Percentiles rank a stretch among this genome's conserved stretches.
Evolutionary conservation across 2,113 vertebrate genomes (phyloP).

Genomic region (Sarotherodon lohbergeri): DNA sequence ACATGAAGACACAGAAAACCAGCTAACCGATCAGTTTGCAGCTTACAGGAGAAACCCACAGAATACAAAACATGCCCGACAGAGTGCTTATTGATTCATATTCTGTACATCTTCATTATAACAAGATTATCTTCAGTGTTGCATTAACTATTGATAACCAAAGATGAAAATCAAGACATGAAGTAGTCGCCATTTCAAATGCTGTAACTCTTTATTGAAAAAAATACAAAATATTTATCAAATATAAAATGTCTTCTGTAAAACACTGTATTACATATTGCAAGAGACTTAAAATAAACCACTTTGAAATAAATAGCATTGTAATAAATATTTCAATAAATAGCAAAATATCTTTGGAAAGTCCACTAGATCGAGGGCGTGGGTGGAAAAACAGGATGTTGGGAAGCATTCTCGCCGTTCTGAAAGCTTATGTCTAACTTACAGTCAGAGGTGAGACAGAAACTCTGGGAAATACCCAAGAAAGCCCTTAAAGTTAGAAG

Average conservation of each 20-base stretch:
- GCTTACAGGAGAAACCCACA: neutral
- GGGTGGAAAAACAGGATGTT: conserved; percentile 42
- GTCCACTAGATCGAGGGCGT: conserved; percentile 26
- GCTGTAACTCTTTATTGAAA: conserved; percentile 54
- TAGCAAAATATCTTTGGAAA: conserved; percentile 60
- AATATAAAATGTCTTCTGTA: conserved; percentile 32
- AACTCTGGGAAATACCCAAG: conserved; percentile 65
- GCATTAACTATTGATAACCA: neutral
- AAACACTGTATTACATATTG: conserved; percentile 29
- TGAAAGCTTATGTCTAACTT: neutral
- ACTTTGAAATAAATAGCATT: conserved; percentile 62
- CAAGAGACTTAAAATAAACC: conserved; percentile 35
- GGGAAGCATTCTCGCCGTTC: neutral
- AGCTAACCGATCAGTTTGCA: neutral
- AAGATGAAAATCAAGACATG: conserved; percentile 13
- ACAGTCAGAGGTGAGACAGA: conserved; percentile 36
- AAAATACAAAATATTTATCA: conserved; percentile 17
- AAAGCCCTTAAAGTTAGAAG: neutral
- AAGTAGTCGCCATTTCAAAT: conserved; percentile 32
- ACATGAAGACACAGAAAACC: conserved; percentile 55
- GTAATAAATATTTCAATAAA: conserved; percentile 69
- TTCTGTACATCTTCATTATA: neutral
- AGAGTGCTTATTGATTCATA: neutral
- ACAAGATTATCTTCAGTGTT: neutral
- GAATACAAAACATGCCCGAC: neutral